phyloP scores from a whole-genome alignment of 2,113 vertebrate species.

The Cettia cetti region DNA sequence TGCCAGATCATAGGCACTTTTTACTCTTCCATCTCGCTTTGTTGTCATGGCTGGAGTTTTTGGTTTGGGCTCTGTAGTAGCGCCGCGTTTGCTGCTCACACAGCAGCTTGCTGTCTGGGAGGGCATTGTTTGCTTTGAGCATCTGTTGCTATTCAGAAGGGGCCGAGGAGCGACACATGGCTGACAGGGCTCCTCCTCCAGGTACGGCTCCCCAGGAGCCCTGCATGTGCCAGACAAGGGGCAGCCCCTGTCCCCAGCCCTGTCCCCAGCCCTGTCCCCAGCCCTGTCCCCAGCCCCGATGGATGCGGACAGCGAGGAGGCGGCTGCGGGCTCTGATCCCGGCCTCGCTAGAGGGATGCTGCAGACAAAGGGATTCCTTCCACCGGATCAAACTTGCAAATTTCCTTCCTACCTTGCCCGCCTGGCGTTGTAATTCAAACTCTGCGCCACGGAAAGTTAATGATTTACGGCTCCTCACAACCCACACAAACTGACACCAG shows the following conservation, averaged over 20 bases:
- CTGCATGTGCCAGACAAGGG: constrained; percentile 4
- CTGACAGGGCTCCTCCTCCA: constrained; percentile 42
- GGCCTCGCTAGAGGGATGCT: not conserved
- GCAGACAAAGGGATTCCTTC: constrained; percentile 35
- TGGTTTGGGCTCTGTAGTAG: not conserved
- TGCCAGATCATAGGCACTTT: not conserved
- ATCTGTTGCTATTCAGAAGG: constrained; percentile 35
- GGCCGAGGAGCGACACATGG: not conserved
- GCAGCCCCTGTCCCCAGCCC: not conserved
- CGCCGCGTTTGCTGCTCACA: not conserved
- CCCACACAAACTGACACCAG: constrained; percentile 20
- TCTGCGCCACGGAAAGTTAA: constrained; percentile 61
- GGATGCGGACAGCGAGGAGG: not conserved
- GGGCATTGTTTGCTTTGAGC: constrained; percentile 8
- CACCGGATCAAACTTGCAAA: constrained; percentile 48
- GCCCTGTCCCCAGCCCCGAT: not conserved
- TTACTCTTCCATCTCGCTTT: not conserved
- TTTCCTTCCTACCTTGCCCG: constrained; percentile 12
- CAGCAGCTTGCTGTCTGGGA: constrained; percentile 11
- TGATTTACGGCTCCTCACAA: constrained; percentile 49
- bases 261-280: not conserved
- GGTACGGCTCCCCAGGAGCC: constrained; percentile 40
- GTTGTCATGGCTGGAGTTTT: not conserved
- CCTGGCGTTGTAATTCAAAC: constrained; percentile 45
- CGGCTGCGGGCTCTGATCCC: not conserved